Conservation (phyloP, 2,888 invertebrate species). For the Drosophila peninsularis region DNA sequence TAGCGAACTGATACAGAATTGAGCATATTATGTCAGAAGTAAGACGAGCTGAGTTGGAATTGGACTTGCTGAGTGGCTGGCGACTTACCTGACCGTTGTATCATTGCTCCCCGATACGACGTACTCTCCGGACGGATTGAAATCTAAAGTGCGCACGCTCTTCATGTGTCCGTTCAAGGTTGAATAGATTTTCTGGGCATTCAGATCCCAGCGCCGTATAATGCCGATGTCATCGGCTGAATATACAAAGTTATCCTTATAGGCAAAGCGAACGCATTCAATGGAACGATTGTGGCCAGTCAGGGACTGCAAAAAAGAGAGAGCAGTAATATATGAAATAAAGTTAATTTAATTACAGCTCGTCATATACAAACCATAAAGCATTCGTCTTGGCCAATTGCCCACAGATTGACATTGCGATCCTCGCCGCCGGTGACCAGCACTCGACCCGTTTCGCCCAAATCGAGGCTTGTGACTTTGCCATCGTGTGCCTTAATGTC, state of each 20-base stretch:
- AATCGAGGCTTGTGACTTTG: conserved; percentile 84
- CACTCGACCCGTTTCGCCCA: conserved; percentile 85
- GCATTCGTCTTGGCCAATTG: conserved; percentile 96
- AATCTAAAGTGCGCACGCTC: conserved; percentile 95
- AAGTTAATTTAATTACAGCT: too few species aligned
- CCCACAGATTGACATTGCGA: conserved; percentile 98
- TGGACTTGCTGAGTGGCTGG: too few species aligned
- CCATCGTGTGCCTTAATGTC: conserved; percentile 84
- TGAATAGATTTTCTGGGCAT: conserved; percentile 87
- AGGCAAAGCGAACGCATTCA: conserved; percentile 97
- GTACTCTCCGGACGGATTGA: conserved; percentile 98
- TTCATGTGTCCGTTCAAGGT: conserved; percentile 88
- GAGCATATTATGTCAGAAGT: neutral
- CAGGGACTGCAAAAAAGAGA: conserved; percentile 89
- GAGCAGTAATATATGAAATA: neutral
- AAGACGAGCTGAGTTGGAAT: neutral
- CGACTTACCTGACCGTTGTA: conserved; percentile 86
- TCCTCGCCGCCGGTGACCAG: conserved; percentile 93
- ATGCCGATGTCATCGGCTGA: conserved; percentile 97
- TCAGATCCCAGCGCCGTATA: conserved; percentile 97
- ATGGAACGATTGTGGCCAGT: conserved; percentile 97
- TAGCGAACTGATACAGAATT: neutral
- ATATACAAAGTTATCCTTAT: conserved; percentile 96
- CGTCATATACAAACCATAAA: conserved; percentile 91
- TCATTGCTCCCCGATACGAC: conserved; percentile 97